Evolutionary conservation across 2,888 invertebrate species (phyloP).

Genomic region (Mantis religiosa): DNA sequence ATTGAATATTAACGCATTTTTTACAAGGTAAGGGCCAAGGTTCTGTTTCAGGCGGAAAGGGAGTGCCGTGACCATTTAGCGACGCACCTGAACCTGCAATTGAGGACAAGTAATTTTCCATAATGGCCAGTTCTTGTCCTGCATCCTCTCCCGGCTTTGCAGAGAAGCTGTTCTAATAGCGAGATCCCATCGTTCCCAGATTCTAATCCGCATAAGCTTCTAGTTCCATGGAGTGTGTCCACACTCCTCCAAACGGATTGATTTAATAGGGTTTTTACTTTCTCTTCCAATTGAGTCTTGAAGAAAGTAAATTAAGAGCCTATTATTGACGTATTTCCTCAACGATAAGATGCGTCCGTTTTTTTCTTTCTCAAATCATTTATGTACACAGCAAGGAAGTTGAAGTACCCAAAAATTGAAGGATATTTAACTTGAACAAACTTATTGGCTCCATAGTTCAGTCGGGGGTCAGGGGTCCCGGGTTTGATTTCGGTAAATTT

Average conservation of each 20-base stretch:
- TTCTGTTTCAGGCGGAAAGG: neutral
- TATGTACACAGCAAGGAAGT: too few species aligned
- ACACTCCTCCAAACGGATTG: neutral
- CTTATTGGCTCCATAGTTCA: too few species aligned
- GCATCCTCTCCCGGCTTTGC: neutral
- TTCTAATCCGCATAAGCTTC: neutral
- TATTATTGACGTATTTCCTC: too few species aligned
- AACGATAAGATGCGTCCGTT: too few species aligned
- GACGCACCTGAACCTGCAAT: neutral
- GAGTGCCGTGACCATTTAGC: neutral
- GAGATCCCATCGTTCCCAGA: neutral
- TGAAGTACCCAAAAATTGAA: too few species aligned
- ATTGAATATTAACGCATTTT: neutral
- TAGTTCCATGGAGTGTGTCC: neutral
- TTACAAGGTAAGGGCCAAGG: neutral
- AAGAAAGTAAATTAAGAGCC: too few species aligned
- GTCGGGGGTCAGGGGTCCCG: too few species aligned
- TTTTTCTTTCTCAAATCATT: too few species aligned
- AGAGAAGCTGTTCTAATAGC: neutral
- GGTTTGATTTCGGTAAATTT: too few species aligned
- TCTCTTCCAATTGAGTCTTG: too few species aligned
- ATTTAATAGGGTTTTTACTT: neutral
- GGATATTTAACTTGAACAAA: too few species aligned
- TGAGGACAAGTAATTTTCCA: neutral
- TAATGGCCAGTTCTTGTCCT: neutral